phyloP scores from a whole-genome alignment of 2,113 vertebrate species.

The Porphyrio hochstetteri region DNA sequence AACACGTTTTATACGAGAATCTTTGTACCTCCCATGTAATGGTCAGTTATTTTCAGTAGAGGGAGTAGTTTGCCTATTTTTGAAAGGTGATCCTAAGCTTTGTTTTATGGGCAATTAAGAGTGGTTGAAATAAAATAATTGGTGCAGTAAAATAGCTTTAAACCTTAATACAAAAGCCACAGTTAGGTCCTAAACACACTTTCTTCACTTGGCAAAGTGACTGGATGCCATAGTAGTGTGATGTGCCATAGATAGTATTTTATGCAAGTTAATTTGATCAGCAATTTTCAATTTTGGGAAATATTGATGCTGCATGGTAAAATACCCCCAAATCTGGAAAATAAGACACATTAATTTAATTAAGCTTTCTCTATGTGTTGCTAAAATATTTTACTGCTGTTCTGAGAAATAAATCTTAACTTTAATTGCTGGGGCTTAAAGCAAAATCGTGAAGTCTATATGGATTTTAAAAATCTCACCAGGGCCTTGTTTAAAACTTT shows the following conservation, averaged over 20 bases:
- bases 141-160: slow-evolving; percentile 33
- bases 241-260: background rate
- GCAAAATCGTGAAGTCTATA: slow-evolving; percentile 12
- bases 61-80: slow-evolving; percentile 67
- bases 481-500: slow-evolving; percentile 49
- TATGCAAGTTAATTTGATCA: background rate
- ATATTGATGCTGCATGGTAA: background rate
- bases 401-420: slow-evolving; percentile 47
- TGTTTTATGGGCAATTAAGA: background rate
- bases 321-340: background rate
- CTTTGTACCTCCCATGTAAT: background rate
- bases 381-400: slow-evolving; percentile 33
- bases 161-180: background rate
- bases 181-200: background rate
- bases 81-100: background rate
- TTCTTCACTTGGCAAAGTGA: background rate
- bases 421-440: slow-evolving; percentile 34
- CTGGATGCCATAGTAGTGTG: background rate
- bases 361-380: slow-evolving; percentile 2
- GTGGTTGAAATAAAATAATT: slow-evolving; percentile 24
- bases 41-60: slow-evolving; percentile 37
- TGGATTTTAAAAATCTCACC: slow-evolving; percentile 39
- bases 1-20: rapidly evolving
- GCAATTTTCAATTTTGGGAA: background rate
- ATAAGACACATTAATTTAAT: slow-evolving; percentile 13